Evolutionary conservation across 1,140 invertebrate species (phyloP), one percentile per base, ranked within the genome.

Genomic region (Apis laboriosa): DNA sequence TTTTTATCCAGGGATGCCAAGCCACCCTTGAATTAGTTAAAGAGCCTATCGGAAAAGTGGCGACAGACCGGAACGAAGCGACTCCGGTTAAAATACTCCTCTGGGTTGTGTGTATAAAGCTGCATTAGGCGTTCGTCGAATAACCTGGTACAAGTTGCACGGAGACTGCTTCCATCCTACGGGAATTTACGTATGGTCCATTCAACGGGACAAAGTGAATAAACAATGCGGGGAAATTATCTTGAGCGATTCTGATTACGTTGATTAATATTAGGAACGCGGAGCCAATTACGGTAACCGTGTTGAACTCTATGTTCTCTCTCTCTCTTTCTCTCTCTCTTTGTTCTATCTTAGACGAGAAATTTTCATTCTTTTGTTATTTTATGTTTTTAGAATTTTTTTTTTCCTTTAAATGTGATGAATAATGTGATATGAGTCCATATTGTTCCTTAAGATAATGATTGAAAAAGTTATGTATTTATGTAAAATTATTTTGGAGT

Each of bases 11-110:
- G 34, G 34, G 51, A 55, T 63, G 24, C 61, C 21, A n/a, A 61
- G 60, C 34, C 63, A 60, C 70, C 84, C 85, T 81, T 90, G 87
- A 91, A 90, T 92, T 91, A 89, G 85, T 91, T 90, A 86, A 91
- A 91, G 81, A 88, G 84, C 80, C 84, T 89, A 91, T 90, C 84
- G 84, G 80, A 90, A 90, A 91, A 90, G 84, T 84, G 71, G 85
- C 86, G 86, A 85, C 85, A 91, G 88, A 89, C 85, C 80, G 84
- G 85, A 91, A 91, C 83, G 88, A 90, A 86, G 77, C 83, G 87
- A 90, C 89, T 89, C 84, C 66, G 87, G 61, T 43, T 80, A 86
- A 89, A 91, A 90, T 58, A 85, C 85, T 84, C 89, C 85, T 90
- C 67, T 72, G 88, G 85, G 85, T 84, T 72, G 88, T 85, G 85